Evolutionary conservation across 2,113 vertebrate genomes (phyloP).

Genomic region (Loxodonta africana): DNA sequence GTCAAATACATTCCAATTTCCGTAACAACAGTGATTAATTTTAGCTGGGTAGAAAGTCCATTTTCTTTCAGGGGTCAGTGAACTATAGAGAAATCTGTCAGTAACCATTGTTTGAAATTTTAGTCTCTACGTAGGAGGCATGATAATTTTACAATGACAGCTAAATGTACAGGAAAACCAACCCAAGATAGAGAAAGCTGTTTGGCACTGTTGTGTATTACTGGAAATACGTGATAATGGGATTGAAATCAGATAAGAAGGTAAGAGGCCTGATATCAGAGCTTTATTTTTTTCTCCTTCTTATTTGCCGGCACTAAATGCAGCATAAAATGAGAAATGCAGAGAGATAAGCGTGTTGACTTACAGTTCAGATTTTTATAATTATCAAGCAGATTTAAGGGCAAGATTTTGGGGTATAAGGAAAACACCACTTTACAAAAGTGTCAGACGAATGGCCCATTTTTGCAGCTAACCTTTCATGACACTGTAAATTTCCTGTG

Average conservation of each 20-base stretch:
- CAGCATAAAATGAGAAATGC: not conserved
- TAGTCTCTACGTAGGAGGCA: conserved; percentile 60
- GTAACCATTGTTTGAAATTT: conserved; percentile 74
- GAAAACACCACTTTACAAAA: conserved; percentile 39
- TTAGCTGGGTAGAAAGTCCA: conserved; percentile 75
- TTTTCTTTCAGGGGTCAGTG: conserved; percentile 76
- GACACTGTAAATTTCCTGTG: conserved; percentile 25
- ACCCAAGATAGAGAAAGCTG: conserved; percentile 36
- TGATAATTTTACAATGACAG: conserved; percentile 78
- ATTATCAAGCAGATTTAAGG: conserved; percentile 56
- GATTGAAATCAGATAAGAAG: conserved; percentile 69
- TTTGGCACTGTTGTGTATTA: conserved; percentile 46
- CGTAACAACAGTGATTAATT: conserved; percentile 79
- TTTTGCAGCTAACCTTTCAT: not conserved
- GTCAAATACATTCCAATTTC: conserved; percentile 70
- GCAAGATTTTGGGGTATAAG: conserved; percentile 55
- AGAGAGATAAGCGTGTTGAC: not conserved
- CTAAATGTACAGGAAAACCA: conserved; percentile 72
- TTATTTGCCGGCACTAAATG: conserved; percentile 28
- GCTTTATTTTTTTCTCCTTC: not conserved
- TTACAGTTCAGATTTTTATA: conserved; percentile 44
- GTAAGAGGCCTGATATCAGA: conserved; percentile 45
- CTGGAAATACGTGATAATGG: conserved; percentile 62
- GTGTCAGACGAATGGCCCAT: not conserved
- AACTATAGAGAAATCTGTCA: conserved; percentile 79